Percentiles rank a stretch among this genome's conserved stretches.
phyloP scores from a whole-genome alignment of 2,797 vertebrate species.

The Vespertilio murinus region DNA sequence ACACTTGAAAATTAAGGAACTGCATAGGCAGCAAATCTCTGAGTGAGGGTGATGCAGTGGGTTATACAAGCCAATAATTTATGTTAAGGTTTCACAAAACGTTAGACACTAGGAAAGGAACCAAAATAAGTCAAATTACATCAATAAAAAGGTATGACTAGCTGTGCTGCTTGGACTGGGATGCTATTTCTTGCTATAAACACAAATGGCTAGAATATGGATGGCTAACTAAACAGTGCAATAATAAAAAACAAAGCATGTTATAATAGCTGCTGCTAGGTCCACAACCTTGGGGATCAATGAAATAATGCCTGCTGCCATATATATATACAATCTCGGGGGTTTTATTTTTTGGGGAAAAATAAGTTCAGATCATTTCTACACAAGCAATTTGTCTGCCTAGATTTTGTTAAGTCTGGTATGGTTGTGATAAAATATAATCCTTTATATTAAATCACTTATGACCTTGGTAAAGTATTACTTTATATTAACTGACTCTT shows the following conservation, averaged over 20 bases:
- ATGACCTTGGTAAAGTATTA: conserved; percentile 72
- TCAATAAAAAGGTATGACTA: conserved; percentile 80
- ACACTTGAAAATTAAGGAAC: conserved; percentile 77
- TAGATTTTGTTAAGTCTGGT: conserved; percentile 72
- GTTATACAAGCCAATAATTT: conserved; percentile 71
- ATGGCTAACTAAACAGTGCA: conserved; percentile 73
- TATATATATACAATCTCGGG: conserved; percentile 50
- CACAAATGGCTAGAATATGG: conserved; percentile 73
- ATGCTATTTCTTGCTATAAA: conserved; percentile 69
- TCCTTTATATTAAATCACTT: conserved; percentile 74
- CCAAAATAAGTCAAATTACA: conserved; percentile 77
- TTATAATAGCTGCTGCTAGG: conserved; percentile 76
- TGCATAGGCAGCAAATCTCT: conserved; percentile 71
- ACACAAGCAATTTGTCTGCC: conserved; percentile 62
- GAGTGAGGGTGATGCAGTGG: conserved; percentile 56
- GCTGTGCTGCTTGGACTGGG: conserved; percentile 76
- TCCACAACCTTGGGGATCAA: conserved; percentile 73
- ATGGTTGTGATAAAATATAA: conserved; percentile 74
- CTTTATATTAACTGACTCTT: conserved; percentile 69
- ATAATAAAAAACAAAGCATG: conserved; percentile 79
- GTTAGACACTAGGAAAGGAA: conserved; percentile 76
- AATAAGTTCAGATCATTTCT: conserved; percentile 71
- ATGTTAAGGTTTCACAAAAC: conserved; percentile 73
- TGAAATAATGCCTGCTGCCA: conserved; percentile 75
- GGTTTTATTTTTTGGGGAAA: conserved; percentile 71